Percentiles rank a stretch among this genome's conserved stretches.
Evolutionary conservation across 1,140 invertebrate species (phyloP).

Genomic region (Nautilus pompilius): DNA sequence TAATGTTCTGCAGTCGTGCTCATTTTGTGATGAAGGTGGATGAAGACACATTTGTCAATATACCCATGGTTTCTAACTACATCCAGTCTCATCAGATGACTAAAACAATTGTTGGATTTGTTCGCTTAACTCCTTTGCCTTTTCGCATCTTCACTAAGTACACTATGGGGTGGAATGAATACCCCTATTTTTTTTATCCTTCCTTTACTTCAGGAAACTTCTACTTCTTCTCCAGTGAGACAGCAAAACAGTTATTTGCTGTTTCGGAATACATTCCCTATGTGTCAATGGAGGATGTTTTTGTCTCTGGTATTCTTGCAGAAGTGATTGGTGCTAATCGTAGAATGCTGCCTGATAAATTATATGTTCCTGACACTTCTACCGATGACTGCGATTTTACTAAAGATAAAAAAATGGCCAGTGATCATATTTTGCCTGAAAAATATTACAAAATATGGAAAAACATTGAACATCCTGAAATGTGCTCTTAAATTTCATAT

Average conservation of each 20-base stretch:
- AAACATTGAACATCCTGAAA: too few relatives aligned
- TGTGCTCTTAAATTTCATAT: too few relatives aligned
- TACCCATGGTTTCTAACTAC: background rate
- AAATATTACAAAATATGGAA: background rate
- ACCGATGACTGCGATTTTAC: background rate
- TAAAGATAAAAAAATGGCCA: background rate
- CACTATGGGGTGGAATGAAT: constrained; percentile 32
- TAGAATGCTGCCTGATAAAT: background rate
- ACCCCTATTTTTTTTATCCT: constrained; percentile 37
- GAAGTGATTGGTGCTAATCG: background rate
- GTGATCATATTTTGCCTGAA: background rate
- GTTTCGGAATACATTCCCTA: constrained; percentile 26
- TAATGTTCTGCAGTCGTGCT: constrained; percentile 64
- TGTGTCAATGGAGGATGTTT: constrained; percentile 49
- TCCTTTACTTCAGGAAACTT: constrained; percentile 35
- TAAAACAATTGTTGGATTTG: background rate
- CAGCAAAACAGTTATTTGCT: constrained; percentile 21
- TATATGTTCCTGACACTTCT: background rate
- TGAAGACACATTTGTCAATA: constrained; percentile 58
- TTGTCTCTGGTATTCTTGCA: constrained; percentile 30
- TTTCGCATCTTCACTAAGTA: constrained; percentile 17
- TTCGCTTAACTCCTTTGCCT: background rate
- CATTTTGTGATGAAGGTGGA: constrained; percentile 56
- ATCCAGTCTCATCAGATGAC: background rate
- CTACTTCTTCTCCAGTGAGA: constrained; percentile 29